These are phyloP conservation scores for Alcis repandata DNA, from an alignment of 2,888 invertebrate genomes.

Conservation along the genomic window DNA sequence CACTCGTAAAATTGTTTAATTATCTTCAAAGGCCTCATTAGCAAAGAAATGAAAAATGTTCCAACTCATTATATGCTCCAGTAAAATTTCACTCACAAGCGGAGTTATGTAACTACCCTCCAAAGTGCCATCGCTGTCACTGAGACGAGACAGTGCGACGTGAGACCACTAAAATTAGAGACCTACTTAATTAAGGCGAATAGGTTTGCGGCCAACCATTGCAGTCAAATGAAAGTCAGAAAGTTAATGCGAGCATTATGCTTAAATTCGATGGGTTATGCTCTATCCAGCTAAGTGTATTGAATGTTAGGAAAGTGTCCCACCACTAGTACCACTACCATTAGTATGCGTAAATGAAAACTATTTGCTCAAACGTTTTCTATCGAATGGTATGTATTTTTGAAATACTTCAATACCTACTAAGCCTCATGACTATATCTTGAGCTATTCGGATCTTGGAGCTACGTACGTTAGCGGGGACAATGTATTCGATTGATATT, in stretches of 20 bases:
- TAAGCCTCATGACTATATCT: no score
- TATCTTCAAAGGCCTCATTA: background rate
- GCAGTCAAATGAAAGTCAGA: constrained; percentile 19
- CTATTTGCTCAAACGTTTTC: no score
- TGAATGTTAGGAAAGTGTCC: no score
- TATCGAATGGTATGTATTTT: no score
- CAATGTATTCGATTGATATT: no score
- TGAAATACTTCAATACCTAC: no score
- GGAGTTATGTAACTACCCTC: background rate
- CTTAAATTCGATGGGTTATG: constrained; percentile 10
- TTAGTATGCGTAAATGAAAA: no score
- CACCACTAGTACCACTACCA: no score
- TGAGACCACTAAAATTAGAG: constrained; percentile 5
- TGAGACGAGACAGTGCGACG: constrained; percentile 5
- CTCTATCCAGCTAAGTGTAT: no score
- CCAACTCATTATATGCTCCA: background rate
- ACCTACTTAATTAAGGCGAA: constrained; percentile 13
- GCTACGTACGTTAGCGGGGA: background rate
- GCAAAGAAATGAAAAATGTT: background rate
- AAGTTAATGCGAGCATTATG: constrained; percentile 9
- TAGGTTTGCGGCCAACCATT: constrained; percentile 15
- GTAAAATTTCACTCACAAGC: background rate
- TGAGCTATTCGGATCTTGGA: no score
- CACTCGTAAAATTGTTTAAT: background rate
- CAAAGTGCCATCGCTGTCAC: constrained; percentile 2